These are phyloP conservation scores for Propsilocerus akamusi DNA, from an alignment of 1,140 invertebrate species.

Conservation along the genomic window DNA sequence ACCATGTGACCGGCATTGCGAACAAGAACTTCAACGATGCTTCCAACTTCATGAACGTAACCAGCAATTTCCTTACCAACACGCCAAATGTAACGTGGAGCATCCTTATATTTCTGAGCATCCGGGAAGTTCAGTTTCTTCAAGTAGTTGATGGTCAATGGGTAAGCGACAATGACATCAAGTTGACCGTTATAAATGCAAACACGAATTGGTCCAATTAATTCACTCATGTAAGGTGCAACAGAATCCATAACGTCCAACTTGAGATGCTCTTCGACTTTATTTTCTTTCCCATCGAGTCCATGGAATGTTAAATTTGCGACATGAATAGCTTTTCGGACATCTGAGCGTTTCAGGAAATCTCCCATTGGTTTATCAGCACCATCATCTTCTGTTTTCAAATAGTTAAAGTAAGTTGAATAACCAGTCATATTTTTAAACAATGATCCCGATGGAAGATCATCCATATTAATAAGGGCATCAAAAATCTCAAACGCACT, in stretches of 20 bases:
- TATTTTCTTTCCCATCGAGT: slow-evolving; percentile 23
- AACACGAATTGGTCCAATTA: slow-evolving; percentile 46
- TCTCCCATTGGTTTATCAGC: slow-evolving; percentile 23
- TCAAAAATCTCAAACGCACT: slow-evolving; percentile 54
- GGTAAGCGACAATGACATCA: slow-evolving; percentile 70
- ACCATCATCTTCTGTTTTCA: slow-evolving; percentile 31
- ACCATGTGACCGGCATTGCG: slow-evolving; percentile 72
- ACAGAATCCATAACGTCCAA: slow-evolving; percentile 70
- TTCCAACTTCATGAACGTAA: slow-evolving; percentile 49
- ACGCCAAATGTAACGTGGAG: slow-evolving; percentile 44
- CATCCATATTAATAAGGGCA: slow-evolving; percentile 46
- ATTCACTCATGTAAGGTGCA: slow-evolving; percentile 48
- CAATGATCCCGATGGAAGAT: slow-evolving; percentile 35
- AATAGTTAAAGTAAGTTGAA: slow-evolving; percentile 61
- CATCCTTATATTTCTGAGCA: slow-evolving; percentile 38
- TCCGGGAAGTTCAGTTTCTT: slow-evolving; percentile 44
- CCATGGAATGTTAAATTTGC: slow-evolving; percentile 52
- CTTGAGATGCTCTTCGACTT: slow-evolving; percentile 47
- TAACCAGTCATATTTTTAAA: slow-evolving; percentile 67
- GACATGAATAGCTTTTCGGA: slow-evolving; percentile 60
- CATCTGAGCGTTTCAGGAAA: slow-evolving; percentile 35
- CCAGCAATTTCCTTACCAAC: slow-evolving; percentile 53
- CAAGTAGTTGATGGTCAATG: slow-evolving; percentile 54
- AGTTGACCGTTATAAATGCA: slow-evolving; percentile 67
- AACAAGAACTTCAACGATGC: slow-evolving; percentile 61